Base-by-base conservation (phyloP, 1,140 invertebrate genomes). In the Trichonephila clavata region DNA sequence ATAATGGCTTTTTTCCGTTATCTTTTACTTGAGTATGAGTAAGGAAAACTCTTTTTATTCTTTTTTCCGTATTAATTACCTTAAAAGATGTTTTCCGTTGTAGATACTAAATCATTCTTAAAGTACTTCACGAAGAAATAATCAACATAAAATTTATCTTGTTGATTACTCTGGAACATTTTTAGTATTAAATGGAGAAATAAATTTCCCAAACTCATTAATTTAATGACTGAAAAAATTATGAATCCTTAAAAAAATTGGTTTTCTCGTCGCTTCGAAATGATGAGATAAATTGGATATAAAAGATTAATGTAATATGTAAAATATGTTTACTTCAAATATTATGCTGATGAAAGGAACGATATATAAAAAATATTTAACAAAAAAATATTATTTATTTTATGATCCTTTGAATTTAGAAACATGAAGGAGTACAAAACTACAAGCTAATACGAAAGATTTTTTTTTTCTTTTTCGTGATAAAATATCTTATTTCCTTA, bases 191-290 rank as follows among this genome's bases (percentile, higher is more conserved):
- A 84, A 59, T 27, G 81, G 32, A 50, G 8, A 24, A 84, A 84
- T 57, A n/a, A 84, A 84, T 57, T 59, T 84, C 57, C 81, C 7
- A 59, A 84, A n/a, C 81, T 84, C 81, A 84, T 84, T 84, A 84
- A 20, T 59, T 84, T 84, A 84, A 84, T 59, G 81, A 59, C 57
- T 84, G 7, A 8, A 84, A 39, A 84, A 84, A 84, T 59, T 84
- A 57, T 59, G 20, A 84, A n/a, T 39, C 81, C 5, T 84, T 84
- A 84, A 10, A 39, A 59, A 59, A 27, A n/a, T 84, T 32, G 5
- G 20, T 84, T 84, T 16, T 63, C 61, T 6, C 16, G 14, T 18
- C 2, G 18, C 21, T 18, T 63, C 61, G 5, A 63, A 63, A 20
- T 63, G 61, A 20, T 18, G 18, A 20, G 6, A 18, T 20, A 18